Conservation (phyloP, 2,888 invertebrate species). For the Quadroppia sp. region DNA sequence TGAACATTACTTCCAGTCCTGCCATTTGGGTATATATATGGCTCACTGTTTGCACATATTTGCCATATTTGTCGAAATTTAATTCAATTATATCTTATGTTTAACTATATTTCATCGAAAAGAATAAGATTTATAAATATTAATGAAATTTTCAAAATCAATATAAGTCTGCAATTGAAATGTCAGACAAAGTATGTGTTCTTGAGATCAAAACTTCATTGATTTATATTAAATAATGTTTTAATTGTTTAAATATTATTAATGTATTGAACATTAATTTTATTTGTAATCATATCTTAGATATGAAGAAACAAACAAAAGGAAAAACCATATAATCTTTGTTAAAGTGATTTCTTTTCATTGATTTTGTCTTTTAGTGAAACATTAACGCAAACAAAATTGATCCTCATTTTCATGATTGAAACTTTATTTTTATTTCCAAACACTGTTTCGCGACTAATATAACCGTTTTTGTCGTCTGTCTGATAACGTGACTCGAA, state of each 20-base stretch:
- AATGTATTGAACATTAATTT: too few relatives aligned
- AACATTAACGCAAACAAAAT: neutral
- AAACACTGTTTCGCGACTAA: neutral
- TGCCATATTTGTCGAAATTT: too few relatives aligned
- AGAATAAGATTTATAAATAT: neutral
- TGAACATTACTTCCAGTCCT: neutral
- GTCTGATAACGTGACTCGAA: neutral
- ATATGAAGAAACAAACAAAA: neutral
- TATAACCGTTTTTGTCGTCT: neutral
- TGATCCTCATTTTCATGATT: neutral
- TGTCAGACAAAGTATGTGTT: too few relatives aligned
- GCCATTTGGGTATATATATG: neutral
- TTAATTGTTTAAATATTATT: too few relatives aligned
- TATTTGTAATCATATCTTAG: too few relatives aligned
- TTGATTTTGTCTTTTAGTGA: neutral
- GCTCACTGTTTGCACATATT: neutral
- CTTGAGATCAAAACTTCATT: too few relatives aligned
- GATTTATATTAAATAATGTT: too few relatives aligned
- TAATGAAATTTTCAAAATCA: neutral
- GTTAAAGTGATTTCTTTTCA: neutral
- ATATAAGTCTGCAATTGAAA: neutral
- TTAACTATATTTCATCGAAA: neutral
- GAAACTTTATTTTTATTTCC: neutral
- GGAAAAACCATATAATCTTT: neutral
- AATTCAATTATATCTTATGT: too few relatives aligned